Evolutionary conservation across 2,888 invertebrate species (phyloP).

Genomic region (Diloba caeruleocephala): DNA sequence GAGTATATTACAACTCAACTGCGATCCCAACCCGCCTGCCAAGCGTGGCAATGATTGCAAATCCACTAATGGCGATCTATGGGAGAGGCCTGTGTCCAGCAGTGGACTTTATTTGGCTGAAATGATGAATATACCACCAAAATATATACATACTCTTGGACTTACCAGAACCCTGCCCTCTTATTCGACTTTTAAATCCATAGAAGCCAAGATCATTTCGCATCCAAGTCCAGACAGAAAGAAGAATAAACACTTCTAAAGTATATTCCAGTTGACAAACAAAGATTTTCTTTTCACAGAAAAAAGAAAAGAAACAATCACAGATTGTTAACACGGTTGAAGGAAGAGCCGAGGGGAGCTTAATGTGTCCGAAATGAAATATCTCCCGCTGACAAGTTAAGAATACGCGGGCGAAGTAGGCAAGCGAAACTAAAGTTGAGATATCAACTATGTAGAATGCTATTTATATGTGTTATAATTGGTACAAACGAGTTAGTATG

Average conservation of each 20-base stretch:
- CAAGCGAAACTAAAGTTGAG: slow-evolving; percentile 6
- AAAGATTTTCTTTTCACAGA: slow-evolving; percentile 37
- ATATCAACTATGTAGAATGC: slow-evolving; percentile 13
- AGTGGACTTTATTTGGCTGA: no score
- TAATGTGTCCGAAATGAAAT: slow-evolving; percentile 75
- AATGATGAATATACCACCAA: no score
- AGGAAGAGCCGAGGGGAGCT: slow-evolving; percentile 47
- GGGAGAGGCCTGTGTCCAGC: no score
- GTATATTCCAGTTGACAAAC: slow-evolving; percentile 27
- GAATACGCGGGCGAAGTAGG: slow-evolving; percentile 39
- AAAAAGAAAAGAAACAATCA: slow-evolving; percentile 52
- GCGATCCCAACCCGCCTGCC: no score
- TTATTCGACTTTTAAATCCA: not conserved
- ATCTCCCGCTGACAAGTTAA: slow-evolving; percentile 75
- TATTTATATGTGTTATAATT: slow-evolving; percentile 1
- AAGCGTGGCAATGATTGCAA: no score
- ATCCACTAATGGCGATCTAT: no score
- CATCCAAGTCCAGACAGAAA: not conserved
- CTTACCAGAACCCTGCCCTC: no score
- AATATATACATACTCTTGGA: no score
- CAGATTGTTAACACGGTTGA: slow-evolving; percentile 52
- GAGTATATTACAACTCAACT: no score
- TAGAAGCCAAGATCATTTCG: slow-evolving; percentile 2
- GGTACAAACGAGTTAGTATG: not conserved
- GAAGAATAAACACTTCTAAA: slow-evolving; percentile 16